phyloP scores from a whole-genome alignment of 2,888 invertebrate genomes.

The Steinernema carpocapsae region DNA sequence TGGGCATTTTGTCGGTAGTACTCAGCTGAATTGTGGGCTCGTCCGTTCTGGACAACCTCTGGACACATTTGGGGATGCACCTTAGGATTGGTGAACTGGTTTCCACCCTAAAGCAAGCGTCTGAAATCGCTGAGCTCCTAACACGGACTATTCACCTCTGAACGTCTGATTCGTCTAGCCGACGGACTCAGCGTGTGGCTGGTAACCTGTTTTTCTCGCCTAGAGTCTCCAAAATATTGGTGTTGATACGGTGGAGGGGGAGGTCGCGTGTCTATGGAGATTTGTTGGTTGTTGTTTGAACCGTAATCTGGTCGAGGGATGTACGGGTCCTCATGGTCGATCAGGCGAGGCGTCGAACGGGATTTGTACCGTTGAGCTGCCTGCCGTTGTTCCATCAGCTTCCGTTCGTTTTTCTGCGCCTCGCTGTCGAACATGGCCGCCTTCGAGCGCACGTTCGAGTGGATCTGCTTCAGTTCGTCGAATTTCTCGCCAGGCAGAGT shows the following conservation, averaged over 20 bases:
- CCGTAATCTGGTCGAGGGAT: constrained; percentile 25
- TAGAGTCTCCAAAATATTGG: neutral
- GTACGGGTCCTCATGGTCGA: constrained; percentile 4
- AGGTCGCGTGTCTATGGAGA: constrained; percentile 13
- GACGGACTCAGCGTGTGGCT: constrained; percentile 14
- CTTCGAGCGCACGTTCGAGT: constrained; percentile 31
- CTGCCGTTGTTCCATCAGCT: constrained; percentile 6
- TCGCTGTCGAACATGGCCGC: constrained; percentile 35
- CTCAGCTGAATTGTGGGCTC: constrained; percentile 12
- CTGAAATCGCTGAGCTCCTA: neutral
- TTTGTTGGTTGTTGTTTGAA: neutral
- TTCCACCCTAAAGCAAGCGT: neutral
- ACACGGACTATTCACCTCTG: neutral
- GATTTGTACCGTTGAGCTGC: constrained; percentile 7
- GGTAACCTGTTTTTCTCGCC: neutral
- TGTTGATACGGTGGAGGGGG: constrained; percentile 20
- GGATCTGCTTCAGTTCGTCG: constrained; percentile 14
- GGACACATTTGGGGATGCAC: neutral
- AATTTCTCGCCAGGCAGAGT: neutral
- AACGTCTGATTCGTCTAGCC: constrained; percentile 7
- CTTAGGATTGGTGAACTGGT: neutral
- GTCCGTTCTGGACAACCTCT: constrained; percentile 4
- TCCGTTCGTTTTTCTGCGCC: constrained; percentile 17
- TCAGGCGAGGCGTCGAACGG: neutral
- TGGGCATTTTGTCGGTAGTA: constrained; percentile 24